These are phyloP conservation scores for Cyphomyrus plagiostoma DNA, from an alignment of 2,113 vertebrate species.

Conservation along the genomic window DNA sequence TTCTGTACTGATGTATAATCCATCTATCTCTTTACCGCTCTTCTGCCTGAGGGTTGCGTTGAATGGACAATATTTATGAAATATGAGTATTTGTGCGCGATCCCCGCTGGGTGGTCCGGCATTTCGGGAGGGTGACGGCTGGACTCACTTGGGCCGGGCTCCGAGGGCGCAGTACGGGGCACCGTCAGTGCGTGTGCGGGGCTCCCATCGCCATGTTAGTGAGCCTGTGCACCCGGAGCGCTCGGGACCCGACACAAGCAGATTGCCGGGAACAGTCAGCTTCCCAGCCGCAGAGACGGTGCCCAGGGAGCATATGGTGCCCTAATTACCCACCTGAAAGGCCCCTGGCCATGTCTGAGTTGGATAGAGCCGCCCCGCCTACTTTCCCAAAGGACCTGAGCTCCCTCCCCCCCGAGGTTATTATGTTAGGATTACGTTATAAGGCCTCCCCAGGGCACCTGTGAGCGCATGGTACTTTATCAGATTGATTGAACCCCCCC, in stretches of 20 bases:
- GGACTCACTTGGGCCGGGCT: not conserved
- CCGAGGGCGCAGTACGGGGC: not conserved
- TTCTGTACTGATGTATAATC: not conserved
- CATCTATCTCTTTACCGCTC: not conserved
- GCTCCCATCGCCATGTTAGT: not conserved
- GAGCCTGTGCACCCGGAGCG: not conserved
- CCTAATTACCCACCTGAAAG: constrained; percentile 27
- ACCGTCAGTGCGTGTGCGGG: not conserved
- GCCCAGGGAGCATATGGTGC: constrained; percentile 28
- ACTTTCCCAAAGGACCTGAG: not conserved
- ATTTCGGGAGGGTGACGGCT: not conserved
- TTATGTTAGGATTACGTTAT: not conserved
- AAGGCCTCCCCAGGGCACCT: not conserved
- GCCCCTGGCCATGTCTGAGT: constrained; percentile 18
- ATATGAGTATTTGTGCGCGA: not conserved
- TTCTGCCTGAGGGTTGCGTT: not conserved
- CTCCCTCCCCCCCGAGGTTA: not conserved
- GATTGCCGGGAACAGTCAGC: not conserved
- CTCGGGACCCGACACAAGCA: constrained; percentile 27
- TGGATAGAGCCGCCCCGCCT: not conserved
- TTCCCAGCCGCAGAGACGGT: not conserved
- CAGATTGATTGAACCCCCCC: constrained; percentile 2
- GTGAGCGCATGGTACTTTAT: not conserved
- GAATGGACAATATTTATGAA: not conserved
- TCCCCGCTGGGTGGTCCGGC: not conserved